Evolutionary conservation across 2,888 invertebrate species (phyloP), one percentile per base, ranked within the genome.

Genomic region (Craniophora ligustri): DNA sequence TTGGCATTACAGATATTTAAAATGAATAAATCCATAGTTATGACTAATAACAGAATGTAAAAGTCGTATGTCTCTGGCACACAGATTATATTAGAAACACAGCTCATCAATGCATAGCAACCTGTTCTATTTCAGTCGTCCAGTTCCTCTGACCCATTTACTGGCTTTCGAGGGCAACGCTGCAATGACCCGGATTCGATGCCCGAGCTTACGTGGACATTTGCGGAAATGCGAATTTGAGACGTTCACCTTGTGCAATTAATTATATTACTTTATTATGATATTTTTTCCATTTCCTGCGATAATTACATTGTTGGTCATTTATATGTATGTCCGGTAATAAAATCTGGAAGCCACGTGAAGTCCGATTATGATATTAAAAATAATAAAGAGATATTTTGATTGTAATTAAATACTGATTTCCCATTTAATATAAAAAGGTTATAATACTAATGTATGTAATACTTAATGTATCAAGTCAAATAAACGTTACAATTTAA

Each of bases 141-240:
- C 57, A 50, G 65, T 63, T 75, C 50, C 69, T 54, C 41, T 86
- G 87, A 87, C 88, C 88, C 68, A 86, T 85, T 81, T 88, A 78
- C 44, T 46, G 44, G 57, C 67, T 72, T 77, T 82, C 71, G 80
- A 83, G 82, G 83, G 78, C 81, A 75, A 69, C 69, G 71, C 81
- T 82, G 82, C 80, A 82, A 68, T 86, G 87, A 88, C 86, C 87
- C 76, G 79, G 72, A 86, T 85, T 82, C 81, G 67, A 82, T 79
- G 68, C 68, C 70, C 40, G 56, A 45, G 55, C 51, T 55, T 56
- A 54, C 57, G 59, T 58, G 62, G 34, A 67, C 65, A 64, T 50
- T 64, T 60, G 51, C 66, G 65, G 59, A 66, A 68, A 67, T 56
- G 68, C 61, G 56, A 68, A 70, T 60, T 60, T 36, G 56, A 55